Base-by-base conservation (phyloP, 2,888 invertebrate species). In the Chydorus sphaericus region DNA sequence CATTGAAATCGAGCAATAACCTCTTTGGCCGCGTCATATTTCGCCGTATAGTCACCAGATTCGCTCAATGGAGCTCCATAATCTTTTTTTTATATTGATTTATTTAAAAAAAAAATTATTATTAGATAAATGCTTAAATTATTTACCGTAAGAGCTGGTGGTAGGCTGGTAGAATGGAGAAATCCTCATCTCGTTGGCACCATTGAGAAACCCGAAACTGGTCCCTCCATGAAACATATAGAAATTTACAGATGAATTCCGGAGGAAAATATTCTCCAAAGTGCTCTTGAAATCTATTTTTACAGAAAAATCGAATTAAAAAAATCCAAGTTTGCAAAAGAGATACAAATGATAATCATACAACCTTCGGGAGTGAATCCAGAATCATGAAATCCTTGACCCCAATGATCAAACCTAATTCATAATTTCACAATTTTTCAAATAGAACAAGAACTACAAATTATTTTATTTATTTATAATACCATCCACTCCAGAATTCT, bases 201-300 rank as follows among this genome's bases (percentile, higher is more conserved):
- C 69, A 57, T 66, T 67, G 59, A 66, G 80, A 63, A 82, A 89
- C 7, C 56, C 56, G 37, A 56, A 56, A 26, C 31, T 33, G 1
- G 86, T 85, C 52, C 73, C 73, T n/a, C 73, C 93, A 64, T 81
- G 83, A 70, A 90, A 91, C 85, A 93, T 88, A 67, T 92, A 94
- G 63, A 92, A 79, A 65, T 89, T 93, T 36, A 92, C 80, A 51
- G 82, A 79, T 8, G 77, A 77, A 28, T 57, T 49, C 14, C 48
- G 26, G 10, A 20, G 23, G 29, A 55, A 55, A 18, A 55, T 55
- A 8, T 30, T 16, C 33, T 55, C 48, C 33, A 55, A 36, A 2
- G 48, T 49, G 20, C 58, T 58, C 5, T 58, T 61, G 57, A 66
- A 65, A 5, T 61, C 67, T 64, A 59, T 44, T 61, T 33, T 33